These are phyloP conservation scores for Nipponacmea schrenckii DNA, from an alignment of 2,888 invertebrate species.

Conservation along the genomic window DNA sequence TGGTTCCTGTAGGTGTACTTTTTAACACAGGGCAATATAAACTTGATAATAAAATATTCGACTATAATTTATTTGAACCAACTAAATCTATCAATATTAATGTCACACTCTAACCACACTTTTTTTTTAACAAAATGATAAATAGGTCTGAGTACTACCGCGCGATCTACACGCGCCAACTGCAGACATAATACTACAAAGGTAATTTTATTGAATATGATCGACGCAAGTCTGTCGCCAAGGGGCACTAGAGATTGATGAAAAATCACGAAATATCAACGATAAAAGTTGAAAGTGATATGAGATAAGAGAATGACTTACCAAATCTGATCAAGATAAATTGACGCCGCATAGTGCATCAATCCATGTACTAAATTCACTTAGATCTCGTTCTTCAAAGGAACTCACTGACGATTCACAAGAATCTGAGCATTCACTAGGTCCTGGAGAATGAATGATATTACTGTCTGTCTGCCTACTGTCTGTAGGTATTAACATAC, in stretches of 20 bases:
- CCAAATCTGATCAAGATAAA: not conserved
- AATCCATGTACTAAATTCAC: constrained; percentile 33
- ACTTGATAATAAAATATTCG: too few species aligned
- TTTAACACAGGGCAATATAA: too few species aligned
- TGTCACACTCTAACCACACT: not conserved
- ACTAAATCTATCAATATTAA: constrained; percentile 1
- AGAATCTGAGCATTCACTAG: constrained; percentile 42
- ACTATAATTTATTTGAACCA: not conserved
- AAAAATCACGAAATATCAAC: too few species aligned
- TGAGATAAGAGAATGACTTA: not conserved
- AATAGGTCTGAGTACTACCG: too few species aligned
- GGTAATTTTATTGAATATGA: too few species aligned
- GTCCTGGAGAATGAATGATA: constrained; percentile 37
- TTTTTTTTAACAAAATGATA: too few species aligned
- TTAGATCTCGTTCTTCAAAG: constrained; percentile 26
- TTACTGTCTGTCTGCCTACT: not conserved
- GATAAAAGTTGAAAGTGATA: too few species aligned
- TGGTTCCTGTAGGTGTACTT: too few species aligned
- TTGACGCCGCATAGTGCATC: not conserved
- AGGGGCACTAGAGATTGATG: too few species aligned
- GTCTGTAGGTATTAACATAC: not conserved
- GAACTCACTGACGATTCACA: constrained; percentile 38
- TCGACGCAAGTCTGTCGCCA: too few species aligned
- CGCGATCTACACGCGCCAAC: too few species aligned
- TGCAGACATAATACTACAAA: too few species aligned